Percentiles rank a stretch among this genome's conserved stretches.
These are phyloP conservation scores for Trissolcus brochymenae DNA, from an alignment of 2,888 invertebrate species.

Conservation along the genomic window DNA sequence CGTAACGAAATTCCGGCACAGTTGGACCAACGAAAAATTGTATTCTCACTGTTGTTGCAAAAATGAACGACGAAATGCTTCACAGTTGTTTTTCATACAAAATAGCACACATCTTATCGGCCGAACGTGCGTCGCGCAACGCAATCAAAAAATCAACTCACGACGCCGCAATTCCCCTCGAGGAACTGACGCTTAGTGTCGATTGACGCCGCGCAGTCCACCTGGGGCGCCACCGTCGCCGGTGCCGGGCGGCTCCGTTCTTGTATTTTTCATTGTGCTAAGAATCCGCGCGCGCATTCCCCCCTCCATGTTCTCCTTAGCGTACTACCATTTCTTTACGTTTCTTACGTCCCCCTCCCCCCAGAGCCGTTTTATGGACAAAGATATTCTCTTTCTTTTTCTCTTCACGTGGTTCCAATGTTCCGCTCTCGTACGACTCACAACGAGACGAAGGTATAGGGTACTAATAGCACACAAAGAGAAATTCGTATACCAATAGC, in stretches of 20 bases:
- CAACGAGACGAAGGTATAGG: neutral
- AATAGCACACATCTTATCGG: conserved; percentile 20
- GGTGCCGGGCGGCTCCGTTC: conserved; percentile 51
- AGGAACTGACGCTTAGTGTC: conserved; percentile 48
- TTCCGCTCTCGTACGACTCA: conserved; percentile 27
- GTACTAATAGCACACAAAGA: conserved; percentile 6
- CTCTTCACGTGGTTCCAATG: conserved; percentile 47
- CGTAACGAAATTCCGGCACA: neutral
- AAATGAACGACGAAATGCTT: no score
- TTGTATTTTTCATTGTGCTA: conserved; percentile 42
- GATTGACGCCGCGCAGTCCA: conserved; percentile 28
- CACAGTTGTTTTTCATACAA: conserved; percentile 6
- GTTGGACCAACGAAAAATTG: neutral
- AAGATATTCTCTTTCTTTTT: conserved; percentile 38
- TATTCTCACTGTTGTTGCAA: neutral
- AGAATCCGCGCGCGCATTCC: conserved; percentile 35
- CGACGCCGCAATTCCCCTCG: conserved; percentile 48
- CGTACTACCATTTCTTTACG: conserved; percentile 16
- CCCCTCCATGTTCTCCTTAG: conserved; percentile 2
- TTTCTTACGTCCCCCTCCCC: conserved; percentile 28
- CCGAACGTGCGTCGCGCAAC: conserved; percentile 8
- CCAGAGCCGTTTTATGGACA: conserved; percentile 26
- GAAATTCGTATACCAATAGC: conserved; percentile 9
- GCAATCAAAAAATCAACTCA: conserved; percentile 25
- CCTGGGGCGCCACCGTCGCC: conserved; percentile 41